Conservation (phyloP, 2,113 vertebrate species). For the Anas platyrhynchos region DNA sequence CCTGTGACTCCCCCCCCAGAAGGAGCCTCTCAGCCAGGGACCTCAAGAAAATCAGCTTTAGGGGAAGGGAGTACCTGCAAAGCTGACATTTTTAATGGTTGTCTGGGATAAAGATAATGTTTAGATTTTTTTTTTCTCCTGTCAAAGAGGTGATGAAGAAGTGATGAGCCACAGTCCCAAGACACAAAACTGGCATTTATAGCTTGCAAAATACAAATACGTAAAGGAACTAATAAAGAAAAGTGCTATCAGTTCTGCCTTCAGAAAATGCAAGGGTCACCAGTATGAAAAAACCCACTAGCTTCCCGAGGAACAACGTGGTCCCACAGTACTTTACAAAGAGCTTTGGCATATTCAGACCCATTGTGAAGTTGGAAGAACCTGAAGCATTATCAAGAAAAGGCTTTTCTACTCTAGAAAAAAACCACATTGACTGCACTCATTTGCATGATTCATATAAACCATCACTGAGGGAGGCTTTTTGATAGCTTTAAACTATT, state of each 20-base stretch:
- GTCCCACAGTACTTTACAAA: not conserved
- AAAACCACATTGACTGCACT: not conserved
- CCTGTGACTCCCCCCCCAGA: not conserved
- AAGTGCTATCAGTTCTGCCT: not conserved
- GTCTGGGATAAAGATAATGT: not conserved
- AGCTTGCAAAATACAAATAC: not conserved
- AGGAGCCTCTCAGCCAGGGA: not conserved
- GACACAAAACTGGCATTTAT: not conserved
- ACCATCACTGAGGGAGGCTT: not conserved
- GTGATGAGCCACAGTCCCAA: not conserved
- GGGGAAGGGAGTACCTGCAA: not conserved
- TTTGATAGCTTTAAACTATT: not conserved
- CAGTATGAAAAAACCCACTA: not conserved
- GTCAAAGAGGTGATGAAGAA: not conserved
- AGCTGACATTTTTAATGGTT: too few relatives aligned
- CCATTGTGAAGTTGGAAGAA: not conserved
- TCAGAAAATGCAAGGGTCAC: not conserved
- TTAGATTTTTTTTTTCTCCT: not conserved
- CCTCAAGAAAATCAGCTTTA: not conserved
- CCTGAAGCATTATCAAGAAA: not conserved
- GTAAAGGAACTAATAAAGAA: not conserved
- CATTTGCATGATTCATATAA: not conserved
- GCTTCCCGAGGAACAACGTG: not conserved
- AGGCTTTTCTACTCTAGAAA: not conserved
- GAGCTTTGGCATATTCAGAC: not conserved